phyloP scores from a whole-genome alignment of 2,888 invertebrate genomes.

The Camponotus fellah region DNA sequence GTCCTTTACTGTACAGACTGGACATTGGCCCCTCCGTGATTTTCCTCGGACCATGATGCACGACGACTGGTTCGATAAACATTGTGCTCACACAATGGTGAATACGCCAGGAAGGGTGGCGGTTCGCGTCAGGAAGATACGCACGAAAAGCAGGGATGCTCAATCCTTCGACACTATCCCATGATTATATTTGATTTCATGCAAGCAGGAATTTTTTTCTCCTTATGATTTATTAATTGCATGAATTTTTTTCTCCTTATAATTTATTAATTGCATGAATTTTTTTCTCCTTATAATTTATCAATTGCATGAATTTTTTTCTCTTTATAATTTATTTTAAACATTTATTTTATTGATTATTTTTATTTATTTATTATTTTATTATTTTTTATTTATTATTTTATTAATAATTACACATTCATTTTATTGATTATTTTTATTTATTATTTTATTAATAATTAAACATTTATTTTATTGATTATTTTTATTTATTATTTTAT shows the following conservation, averaged over 20 bases:
- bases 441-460: no score
- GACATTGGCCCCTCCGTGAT: conserved; percentile 61
- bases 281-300: neutral
- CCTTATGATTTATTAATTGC: neutral
- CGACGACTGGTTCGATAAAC: conserved; percentile 35
- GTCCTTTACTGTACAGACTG: conserved; percentile 57
- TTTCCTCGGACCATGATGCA: conserved; percentile 56
- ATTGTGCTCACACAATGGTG: conserved; percentile 55
- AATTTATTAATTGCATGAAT: neutral
- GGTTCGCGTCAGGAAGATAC: conserved; percentile 46
- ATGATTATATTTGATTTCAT: conserved; percentile 57
- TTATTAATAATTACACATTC: no score
- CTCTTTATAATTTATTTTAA: neutral
- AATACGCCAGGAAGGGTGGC: conserved; percentile 56
- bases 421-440: no score
- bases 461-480: neutral
- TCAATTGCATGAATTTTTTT: neutral
- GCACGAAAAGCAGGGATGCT: conserved; percentile 40
- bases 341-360: no score
- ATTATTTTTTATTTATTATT: no score
- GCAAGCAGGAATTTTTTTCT: conserved; percentile 17
- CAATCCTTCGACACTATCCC: conserved; percentile 20
- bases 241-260: neutral
- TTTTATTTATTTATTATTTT: no score
- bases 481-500: no score